Percentiles rank a stretch among this genome's conserved stretches.
Evolutionary conservation across 2,888 invertebrate genomes (phyloP).

Genomic region (Melieria picta): DNA sequence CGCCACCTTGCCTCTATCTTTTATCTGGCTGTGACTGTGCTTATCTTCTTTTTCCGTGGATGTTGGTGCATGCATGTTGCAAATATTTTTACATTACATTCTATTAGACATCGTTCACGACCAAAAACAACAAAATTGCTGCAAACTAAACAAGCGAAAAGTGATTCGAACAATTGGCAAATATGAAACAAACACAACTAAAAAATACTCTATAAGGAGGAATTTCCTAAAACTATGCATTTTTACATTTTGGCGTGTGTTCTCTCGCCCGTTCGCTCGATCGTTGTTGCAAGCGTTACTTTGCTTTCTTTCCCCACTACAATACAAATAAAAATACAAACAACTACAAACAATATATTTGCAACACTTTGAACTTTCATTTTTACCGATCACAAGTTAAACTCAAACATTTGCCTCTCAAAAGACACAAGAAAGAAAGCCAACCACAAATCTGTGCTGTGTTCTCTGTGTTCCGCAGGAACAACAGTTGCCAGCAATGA

Average conservation of each 20-base stretch:
- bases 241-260: neutral
- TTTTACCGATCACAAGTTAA: conserved; percentile 31
- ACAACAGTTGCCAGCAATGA: conserved; percentile 48
- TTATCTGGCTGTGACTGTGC: neutral
- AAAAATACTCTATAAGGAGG: neutral
- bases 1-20: no score
- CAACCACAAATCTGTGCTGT: conserved; percentile 31
- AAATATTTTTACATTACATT: conserved; percentile 1
- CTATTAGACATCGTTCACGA: conserved; percentile 15
- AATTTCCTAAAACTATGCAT: neutral
- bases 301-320: neutral
- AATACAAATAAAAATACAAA: conserved; percentile 33
- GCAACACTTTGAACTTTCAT: conserved; percentile 57
- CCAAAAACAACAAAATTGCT: conserved; percentile 23
- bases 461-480: conserved; percentile 61
- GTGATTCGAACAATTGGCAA: neutral
- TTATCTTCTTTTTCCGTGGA: conserved; percentile 26
- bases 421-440: conserved; percentile 35
- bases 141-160: neutral
- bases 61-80: conserved; percentile 38
- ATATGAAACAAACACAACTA: no score
- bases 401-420: conserved; percentile 5
- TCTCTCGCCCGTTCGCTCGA: no score
- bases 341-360: conserved; percentile 44
- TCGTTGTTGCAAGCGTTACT: neutral